Evolutionary conservation across 2,888 invertebrate genomes (phyloP).

Genomic region (Aleiodes testaceus): DNA sequence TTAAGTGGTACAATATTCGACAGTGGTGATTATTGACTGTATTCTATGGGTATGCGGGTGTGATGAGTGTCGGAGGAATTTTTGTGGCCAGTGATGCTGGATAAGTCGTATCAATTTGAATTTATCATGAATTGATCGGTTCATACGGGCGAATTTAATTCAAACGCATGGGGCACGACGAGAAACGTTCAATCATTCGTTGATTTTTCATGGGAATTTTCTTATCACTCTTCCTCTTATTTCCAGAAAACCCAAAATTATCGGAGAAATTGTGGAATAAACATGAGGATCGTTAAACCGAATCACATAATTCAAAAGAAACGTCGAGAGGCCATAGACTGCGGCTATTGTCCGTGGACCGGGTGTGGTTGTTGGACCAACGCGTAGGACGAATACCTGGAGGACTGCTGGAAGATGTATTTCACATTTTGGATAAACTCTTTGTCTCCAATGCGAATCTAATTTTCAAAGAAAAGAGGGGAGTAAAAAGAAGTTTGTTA

Average conservation of each 20-base stretch:
- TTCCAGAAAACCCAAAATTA: neutral
- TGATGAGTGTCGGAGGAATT: conserved; percentile 7
- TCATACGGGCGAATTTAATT: conserved; percentile 6
- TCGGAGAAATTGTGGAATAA: conserved; percentile 23
- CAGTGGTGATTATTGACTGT: conserved; percentile 16
- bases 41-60: conserved; percentile 21
- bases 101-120: conserved; percentile 20
- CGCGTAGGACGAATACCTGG: conserved; percentile 70
- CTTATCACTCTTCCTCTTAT: no score
- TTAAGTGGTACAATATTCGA: conserved; percentile 1
- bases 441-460: conserved; percentile 33
- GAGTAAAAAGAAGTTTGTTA: conserved; percentile 12
- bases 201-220: neutral
- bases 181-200: conserved; percentile 3
- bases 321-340: conserved; percentile 25
- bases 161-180: neutral
- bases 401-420: conserved; percentile 30
- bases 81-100: neutral
- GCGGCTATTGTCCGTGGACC: conserved; percentile 35
- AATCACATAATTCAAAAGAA: conserved; percentile 24
- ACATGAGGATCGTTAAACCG: conserved; percentile 22
- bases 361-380: conserved; percentile 58
- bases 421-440: conserved; percentile 30
- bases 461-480: conserved; percentile 13
- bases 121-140: conserved; percentile 9